Base-by-base conservation (phyloP, 2,113 vertebrate genomes). In the Leptobrachium ailaonicum region DNA sequence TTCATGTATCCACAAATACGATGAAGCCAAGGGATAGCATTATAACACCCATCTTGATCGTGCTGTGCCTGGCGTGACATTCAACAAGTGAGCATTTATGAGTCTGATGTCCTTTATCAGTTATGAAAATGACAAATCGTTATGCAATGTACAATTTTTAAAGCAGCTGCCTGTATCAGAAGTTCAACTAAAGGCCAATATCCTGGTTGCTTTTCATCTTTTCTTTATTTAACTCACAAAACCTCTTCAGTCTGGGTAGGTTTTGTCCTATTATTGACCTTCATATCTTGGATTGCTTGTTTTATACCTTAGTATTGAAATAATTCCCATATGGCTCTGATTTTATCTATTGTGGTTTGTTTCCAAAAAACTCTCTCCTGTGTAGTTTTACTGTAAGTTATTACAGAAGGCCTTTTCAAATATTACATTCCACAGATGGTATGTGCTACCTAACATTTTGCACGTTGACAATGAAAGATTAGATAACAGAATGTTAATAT, bases 321-420 rank as follows among this genome's bases (percentile, higher is more conserved):
- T 68, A 42, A 43, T 75, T 54, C 45, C 53, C 79, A 82, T 82
- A 69, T 82, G 73, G 56, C 75, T 70, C 66, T 70, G 79, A 58
- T 82, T 66, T 79, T 66, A 20, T 42, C 44, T 66, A 47, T 79
- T 11, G 4, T 41, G 56, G 20, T 78, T 47, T 44, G 42, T 66
- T 32, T 32, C 5, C 43, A 67, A 42, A 75, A 66, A 32, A 69
- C 43, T 3, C 4, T 66, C 41, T n/a, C 41, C 12, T 66, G 32
- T 62, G 14, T 41, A 42, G 13, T 69, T 75, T 69, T 75, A 62
- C 41, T 75, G 50, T 42, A 60, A 66, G 66, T 11, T 53, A 43
- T 71, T 73, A 20, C 41, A n/a, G 50, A 50, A 50, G 47, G 47
- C 47, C 47, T 50, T 50, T 50, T 50, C 47, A 50, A 50, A 50